Evolutionary conservation across 2,113 vertebrate species (phyloP), one percentile per base, ranked within the genome.

Genomic region (Colinus virginianus): DNA sequence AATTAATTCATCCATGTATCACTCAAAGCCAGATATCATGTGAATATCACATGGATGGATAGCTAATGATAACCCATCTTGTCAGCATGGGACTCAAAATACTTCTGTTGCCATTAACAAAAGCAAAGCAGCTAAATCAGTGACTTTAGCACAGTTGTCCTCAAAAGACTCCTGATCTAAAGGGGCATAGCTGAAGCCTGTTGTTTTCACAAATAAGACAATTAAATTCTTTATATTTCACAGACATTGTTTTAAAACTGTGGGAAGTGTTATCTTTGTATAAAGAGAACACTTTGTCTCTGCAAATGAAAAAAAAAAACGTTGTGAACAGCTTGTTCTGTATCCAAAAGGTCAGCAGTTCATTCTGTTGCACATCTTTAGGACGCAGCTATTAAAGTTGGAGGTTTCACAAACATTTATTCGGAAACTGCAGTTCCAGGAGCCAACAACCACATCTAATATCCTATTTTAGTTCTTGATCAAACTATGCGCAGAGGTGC

Each of bases 161-260:
- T 69, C 70, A 49, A 82, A 92, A 36, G 36, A 63, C 32, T 43
- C 28, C 15, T 83, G 51, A 74, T 43, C 46, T 46, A 43, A 87
- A 78, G 63, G 77, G 0, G 0, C 43, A 63, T 0, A 77, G 78
- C 68, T 88, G 91, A 90, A 96, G 23, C 19, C 19, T 74, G 25
- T 43, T 74, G 56, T 49, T 85, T 83, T 71, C 71, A 90, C 74
- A 93, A 77, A 84, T 48, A 90, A 95, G 90, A 90, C 75, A 84
- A 92, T 58, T 38, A 69, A 87, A 93, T 96, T 94, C 80, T 87
- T 86, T 95, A 77, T 95, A 94, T 94, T 95, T 94, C 93, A 88
- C 59, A 75, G 85, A 93, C 77, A 40, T 64, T 84, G 88, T 87
- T 94, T 94, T 77, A 93, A 91, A 89, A 89, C 0, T 19, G 86